These are phyloP conservation scores for Pomatorhinus ruficollis DNA, from an alignment of 2,113 vertebrate genomes.

Conservation along the genomic window DNA sequence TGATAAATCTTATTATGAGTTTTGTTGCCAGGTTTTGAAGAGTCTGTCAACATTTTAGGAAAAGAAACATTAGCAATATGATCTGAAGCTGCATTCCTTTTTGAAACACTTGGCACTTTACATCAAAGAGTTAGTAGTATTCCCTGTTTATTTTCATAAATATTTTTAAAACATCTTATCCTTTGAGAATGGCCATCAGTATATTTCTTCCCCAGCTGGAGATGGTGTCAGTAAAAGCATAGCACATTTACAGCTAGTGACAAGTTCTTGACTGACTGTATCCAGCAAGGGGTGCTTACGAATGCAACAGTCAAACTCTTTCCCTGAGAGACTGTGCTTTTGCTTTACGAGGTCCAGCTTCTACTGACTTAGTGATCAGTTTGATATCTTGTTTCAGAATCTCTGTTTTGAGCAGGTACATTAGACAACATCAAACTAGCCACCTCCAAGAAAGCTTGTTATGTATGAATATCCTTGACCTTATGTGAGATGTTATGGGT, in stretches of 20 bases:
- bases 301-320: background rate
- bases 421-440: background rate
- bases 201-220: background rate
- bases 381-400: background rate
- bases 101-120: constrained; percentile 48
- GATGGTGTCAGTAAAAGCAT: constrained; percentile 27
- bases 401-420: background rate
- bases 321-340: background rate
- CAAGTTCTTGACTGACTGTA: constrained; percentile 17
- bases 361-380: background rate
- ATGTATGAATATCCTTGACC: constrained; percentile 1
- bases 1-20: constrained; percentile 9
- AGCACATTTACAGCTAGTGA: constrained; percentile 27
- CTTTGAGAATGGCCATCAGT: constrained; percentile 53
- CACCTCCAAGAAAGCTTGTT: constrained; percentile 14
- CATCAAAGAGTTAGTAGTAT: background rate
- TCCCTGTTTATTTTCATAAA: constrained; percentile 39
- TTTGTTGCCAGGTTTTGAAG: background rate
- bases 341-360: background rate
- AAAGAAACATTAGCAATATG: background rate
- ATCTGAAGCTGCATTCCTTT: constrained; percentile 18
- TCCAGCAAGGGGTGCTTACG: background rate
- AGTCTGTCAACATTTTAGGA: constrained; percentile 16
- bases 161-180: constrained; percentile 22
- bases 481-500: background rate